Evolutionary conservation across 2,113 vertebrate species (phyloP).

Genomic region (Xenopus tropicalis): UCB_Xtro_10.0 CM004446.2:127213001-127213500

Average conservation of each 20-base stretch:
- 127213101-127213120: neutral
- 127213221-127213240: constrained; percentile 78
- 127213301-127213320: constrained; percentile 48
- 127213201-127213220: constrained; percentile 91
- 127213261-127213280: constrained; percentile 93
- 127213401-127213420: constrained; percentile 91
- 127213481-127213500: neutral
- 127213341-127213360: constrained; percentile 74
- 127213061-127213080: too few relatives aligned
- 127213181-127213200: constrained; percentile 90
- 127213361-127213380: constrained; percentile 83
- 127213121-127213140: constrained; percentile 78
- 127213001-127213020: too few relatives aligned
- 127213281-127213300: constrained; percentile 79
- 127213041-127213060: too few relatives aligned
- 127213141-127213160: constrained; percentile 84
- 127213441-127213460: neutral
- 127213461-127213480: neutral
- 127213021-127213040: too few relatives aligned
- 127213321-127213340: constrained; percentile 56
- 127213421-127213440: constrained; percentile 63
- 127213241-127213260: constrained; percentile 90
- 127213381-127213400: constrained; percentile 95
- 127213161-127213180: constrained; percentile 95
- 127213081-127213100: too few relatives aligned